Evolutionary conservation across 2,113 vertebrate genomes (phyloP), one percentile per base, ranked within the genome.

Genomic region (Centropus bengalensis): DNA sequence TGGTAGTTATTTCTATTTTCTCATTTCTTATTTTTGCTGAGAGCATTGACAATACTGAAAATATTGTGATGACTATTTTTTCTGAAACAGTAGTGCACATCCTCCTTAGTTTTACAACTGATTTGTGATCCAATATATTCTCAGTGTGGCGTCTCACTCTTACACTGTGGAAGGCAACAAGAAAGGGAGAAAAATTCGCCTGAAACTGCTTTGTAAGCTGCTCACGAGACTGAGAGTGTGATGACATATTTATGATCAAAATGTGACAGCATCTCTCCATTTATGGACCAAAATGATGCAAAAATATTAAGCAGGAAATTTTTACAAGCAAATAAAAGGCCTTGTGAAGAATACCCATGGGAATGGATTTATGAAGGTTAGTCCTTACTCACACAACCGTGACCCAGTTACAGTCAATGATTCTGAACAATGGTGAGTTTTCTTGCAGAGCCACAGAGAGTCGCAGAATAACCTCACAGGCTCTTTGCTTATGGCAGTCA

Each of bases 251-350:
- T 32, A 27, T 27, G 51, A 89, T 18, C 28, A 71, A 71, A 70
- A 56, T 0, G 0, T 14, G 60, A 68, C 8, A 64, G 20, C 15
- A 67, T 4, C 17, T 80, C 20, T 64, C 14, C 17, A 8, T 66
- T 68, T 80, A 14, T 1, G 1, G 17, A 77, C 14, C 0, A 2
- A 86, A 86, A 47, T 12, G 9, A 12, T 33, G 16, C 20, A 80
- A 75, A 84, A 64, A n/a, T 49, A 30, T 5, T 3, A 38, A 44
- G 15, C 9, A 75, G 28, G 18, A 88, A 42, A 45, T 32, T 18
- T 8, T 40, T 40, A 36, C 6, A 14, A 66, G 4, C 7, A n/a
- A 84, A 89, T 6, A 59, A 82, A 82, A 70, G 19, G 3, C 30
- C 22, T 64, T 82, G 3, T 9, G 42, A 36, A 59, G 68, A 8